A percentile compares a stretch with the other conserved stretches of the same genome.
phyloP scores from a whole-genome alignment of 2,113 vertebrate genomes.

The Calonectris borealis region DNA sequence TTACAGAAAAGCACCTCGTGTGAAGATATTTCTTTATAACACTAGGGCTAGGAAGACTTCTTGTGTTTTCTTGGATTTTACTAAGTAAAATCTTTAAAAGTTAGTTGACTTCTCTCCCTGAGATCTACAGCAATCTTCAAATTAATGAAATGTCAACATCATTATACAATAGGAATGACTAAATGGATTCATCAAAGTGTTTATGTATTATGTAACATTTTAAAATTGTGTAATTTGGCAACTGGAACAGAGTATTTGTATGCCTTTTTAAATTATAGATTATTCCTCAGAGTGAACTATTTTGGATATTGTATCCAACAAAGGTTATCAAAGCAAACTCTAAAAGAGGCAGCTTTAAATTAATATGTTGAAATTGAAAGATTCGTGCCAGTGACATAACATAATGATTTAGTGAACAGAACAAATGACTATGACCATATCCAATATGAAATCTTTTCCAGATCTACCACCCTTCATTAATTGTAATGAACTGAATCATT shows the following conservation, averaged over 20 bases:
- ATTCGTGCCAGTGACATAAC: not conserved
- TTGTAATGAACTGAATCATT: constrained; percentile 60
- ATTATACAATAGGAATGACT: not conserved
- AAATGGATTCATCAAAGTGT: constrained; percentile 40
- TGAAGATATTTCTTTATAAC: not conserved
- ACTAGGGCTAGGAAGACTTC: not conserved
- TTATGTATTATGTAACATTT: constrained; percentile 42
- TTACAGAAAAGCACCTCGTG: constrained; percentile 34
- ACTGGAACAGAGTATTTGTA: constrained; percentile 16
- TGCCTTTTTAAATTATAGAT: constrained; percentile 53
- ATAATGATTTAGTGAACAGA: constrained; percentile 48
- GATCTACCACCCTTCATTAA: constrained; percentile 54
- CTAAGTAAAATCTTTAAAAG: not conserved
- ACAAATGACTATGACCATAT: constrained; percentile 41
- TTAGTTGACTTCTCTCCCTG: not conserved
- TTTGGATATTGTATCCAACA: constrained; percentile 24
- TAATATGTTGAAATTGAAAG: constrained; percentile 21
- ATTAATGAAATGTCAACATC: constrained; percentile 25
- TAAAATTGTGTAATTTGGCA: constrained; percentile 31
- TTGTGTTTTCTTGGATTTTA: not conserved
- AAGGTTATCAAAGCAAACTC: constrained; percentile 41
- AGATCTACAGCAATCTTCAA: not conserved
- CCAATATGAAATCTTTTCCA: constrained; percentile 47
- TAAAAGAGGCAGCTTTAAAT: not conserved
- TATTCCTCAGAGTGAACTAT: constrained; percentile 10